Evolutionary conservation across 2,797 vertebrate genomes (phyloP), one percentile per base, ranked within the genome.

Genomic region (Sebastes steindachneri): DNA sequence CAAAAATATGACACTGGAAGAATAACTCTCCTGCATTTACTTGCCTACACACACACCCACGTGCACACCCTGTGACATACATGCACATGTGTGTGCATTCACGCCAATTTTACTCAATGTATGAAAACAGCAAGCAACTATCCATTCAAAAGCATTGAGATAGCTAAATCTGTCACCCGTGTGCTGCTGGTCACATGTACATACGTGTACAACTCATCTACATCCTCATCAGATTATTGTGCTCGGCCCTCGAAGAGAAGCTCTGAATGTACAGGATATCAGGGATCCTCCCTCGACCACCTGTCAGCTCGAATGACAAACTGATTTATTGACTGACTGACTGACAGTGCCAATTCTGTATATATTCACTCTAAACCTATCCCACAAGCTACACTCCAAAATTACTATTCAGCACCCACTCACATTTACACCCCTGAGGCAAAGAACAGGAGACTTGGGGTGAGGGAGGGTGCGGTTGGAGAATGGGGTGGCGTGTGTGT

Each of bases 1-100:
- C 93, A 94, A 89, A 93, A 93, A 94, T 94, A 92, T 93, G 93
- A 95, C 94, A 95, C 87, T 78, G 79, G 87, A 73, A 89, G 91
- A 88, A 92, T 86, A 94, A 94, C 92, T 93, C 89, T 84, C 74
- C 85, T 77, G 80, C 90, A 91, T 93, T 86, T 84, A 91, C 90
- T 85, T 85, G 72, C 76, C 69, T 68, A 33, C 71, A 74, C 79
- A 82, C 63, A n/a, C 59, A 21, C 59, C 51, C 77, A 86, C 76
- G 23, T 75, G 66, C 62, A 66, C 48, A 63, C 11, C n/a, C 55
- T 7, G 12, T 76, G 17, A 66, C 48, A 86, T 75, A 53, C 35
- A 63, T 74, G 79, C 68, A 75, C 41, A 35, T 28, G 51, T 54
- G 68, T 80, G 69, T 17, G 59, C 53, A 58, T 45, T 48, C 7